A percentile compares a stretch with the other conserved stretches of the same genome.
Evolutionary conservation across 2,113 vertebrate genomes (phyloP).

Genomic region (Colius striatus): DNA sequence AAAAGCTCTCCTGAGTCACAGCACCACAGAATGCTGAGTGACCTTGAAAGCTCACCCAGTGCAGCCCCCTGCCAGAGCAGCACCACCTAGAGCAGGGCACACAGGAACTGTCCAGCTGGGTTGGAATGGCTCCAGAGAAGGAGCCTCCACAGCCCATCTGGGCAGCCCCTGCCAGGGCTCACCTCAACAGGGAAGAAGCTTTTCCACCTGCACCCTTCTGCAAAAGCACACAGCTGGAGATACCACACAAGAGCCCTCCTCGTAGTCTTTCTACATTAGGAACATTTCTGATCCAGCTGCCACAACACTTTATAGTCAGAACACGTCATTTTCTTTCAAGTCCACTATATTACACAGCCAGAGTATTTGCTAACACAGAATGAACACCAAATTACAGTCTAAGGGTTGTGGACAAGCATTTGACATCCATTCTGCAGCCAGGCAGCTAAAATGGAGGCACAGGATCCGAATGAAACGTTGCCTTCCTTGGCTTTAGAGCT

Average conservation of each 20-base stretch:
- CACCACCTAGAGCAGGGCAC: too few species aligned
- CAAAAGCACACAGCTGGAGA: neutral
- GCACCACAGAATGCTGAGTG: too few species aligned
- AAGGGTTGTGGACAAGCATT: neutral
- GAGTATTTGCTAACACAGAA: neutral
- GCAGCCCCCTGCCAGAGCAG: too few species aligned
- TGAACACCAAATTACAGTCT: neutral
- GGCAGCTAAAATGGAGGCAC: neutral
- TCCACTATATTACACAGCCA: too few species aligned
- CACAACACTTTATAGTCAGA: neutral
- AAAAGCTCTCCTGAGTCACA: too few species aligned
- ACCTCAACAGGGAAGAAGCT: too few species aligned
- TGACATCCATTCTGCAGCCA: neutral
- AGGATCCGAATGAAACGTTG: neutral
- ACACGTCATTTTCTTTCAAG: neutral
- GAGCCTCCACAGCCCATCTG: too few species aligned
- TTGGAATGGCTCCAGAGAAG: too few species aligned
- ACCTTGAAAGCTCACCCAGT: too few species aligned
- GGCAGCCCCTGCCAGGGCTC: too few species aligned
- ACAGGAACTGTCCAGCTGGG: too few species aligned
- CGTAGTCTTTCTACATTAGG: too few species aligned
- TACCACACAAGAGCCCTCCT: fast-evolving
- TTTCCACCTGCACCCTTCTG: neutral
- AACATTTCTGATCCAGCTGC: neutral
- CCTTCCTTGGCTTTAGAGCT: neutral